phyloP scores from a whole-genome alignment of 2,888 invertebrate species.

The Micoletzkya japonica region DNA sequence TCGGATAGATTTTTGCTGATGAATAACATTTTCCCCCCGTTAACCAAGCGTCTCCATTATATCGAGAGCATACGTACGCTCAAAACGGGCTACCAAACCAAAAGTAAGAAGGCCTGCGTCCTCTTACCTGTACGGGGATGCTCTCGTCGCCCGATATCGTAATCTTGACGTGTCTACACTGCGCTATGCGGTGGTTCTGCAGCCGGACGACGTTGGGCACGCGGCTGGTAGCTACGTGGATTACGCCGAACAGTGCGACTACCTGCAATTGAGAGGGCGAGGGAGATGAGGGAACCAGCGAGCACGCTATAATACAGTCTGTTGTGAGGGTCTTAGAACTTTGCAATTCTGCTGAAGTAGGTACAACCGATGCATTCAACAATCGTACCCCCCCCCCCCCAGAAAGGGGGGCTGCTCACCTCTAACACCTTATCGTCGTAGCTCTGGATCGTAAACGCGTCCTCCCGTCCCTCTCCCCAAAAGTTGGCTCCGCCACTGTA shows the following conservation, averaged over 20 bases:
- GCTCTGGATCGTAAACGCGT: constrained; percentile 82
- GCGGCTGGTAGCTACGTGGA: constrained; percentile 94
- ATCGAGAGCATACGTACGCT: too few relatives aligned
- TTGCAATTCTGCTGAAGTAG: not conserved
- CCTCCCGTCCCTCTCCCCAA: constrained; percentile 75
- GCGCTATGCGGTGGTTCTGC: constrained; percentile 68
- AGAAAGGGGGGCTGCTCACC: constrained; percentile 45
- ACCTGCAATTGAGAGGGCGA: constrained; percentile 68
- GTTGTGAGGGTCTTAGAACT: not conserved
- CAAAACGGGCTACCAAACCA: not conserved
- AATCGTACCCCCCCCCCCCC: not conserved
- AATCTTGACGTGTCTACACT: constrained; percentile 89
- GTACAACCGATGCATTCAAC: not conserved
- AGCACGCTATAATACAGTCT: not conserved
- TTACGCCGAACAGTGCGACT: constrained; percentile 93
- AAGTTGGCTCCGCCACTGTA: constrained; percentile 98
- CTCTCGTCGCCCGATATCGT: constrained; percentile 86
- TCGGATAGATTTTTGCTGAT: too few relatives aligned
- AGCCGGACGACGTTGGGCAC: constrained; percentile 77
- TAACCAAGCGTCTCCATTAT: too few relatives aligned
- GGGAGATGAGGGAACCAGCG: not conserved
- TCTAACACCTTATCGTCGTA: constrained; percentile 94
- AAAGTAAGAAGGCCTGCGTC: not conserved
- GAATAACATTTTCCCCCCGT: too few relatives aligned
- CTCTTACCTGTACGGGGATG: constrained; percentile 83